Evolutionary conservation across 2,797 vertebrate genomes (phyloP).

Genomic region (Liparis tanakae): DNA sequence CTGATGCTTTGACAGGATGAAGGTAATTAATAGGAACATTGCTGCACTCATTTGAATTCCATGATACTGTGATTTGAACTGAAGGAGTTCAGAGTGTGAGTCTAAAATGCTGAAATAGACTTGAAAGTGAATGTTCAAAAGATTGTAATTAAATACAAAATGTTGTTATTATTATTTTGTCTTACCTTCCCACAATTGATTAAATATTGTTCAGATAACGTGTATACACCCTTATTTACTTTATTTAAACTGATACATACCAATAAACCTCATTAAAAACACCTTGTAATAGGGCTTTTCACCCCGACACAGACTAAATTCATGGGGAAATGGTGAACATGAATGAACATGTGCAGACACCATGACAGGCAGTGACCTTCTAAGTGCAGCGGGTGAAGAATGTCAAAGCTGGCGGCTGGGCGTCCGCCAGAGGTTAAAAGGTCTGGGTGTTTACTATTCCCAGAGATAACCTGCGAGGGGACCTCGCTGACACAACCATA

Average conservation of each 20-base stretch:
- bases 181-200: not conserved
- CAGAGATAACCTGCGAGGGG: conserved; percentile 54
- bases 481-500: conserved; percentile 46
- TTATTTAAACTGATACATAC: not conserved
- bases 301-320: not conserved
- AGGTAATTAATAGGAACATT: conserved; percentile 67
- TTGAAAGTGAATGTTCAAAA: not conserved
- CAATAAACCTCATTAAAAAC: not conserved
- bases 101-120: conserved; percentile 2
- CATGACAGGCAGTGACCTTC: conserved; percentile 34
- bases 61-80: conserved; percentile 33
- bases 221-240: not conserved
- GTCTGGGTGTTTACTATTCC: conserved; percentile 45
- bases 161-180: not conserved
- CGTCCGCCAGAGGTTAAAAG: conserved; percentile 52
- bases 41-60: conserved; percentile 59
- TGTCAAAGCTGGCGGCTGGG: conserved; percentile 33
- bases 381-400: conserved; percentile 48
- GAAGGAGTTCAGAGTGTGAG: conserved; percentile 22
- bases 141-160: conserved; percentile 5
- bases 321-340: not conserved
- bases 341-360: not conserved
- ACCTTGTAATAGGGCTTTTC: not conserved
- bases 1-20: conserved; percentile 75
- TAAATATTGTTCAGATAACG: not conserved